Percentiles rank a stretch among this genome's conserved stretches.
Conservation (phyloP, 2,797 vertebrate species). For the Borostomias antarcticus region DNA sequence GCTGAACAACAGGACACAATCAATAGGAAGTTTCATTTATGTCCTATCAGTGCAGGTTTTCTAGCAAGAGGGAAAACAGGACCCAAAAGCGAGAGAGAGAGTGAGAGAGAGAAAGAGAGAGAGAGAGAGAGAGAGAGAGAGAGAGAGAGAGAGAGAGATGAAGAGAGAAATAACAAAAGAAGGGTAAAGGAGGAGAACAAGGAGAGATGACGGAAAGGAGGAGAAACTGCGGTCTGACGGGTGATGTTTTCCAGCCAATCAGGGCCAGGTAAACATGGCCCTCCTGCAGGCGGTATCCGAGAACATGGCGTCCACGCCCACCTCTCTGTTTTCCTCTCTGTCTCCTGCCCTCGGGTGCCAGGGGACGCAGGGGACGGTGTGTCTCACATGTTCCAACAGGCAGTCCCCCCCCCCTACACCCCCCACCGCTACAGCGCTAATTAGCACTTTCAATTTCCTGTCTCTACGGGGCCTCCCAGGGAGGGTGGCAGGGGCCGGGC, state of each 20-base stretch:
- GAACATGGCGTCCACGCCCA: conserved; percentile 50
- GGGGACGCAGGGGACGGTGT: conserved; percentile 45
- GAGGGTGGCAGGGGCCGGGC: conserved; percentile 29
- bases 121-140: conserved; percentile 2
- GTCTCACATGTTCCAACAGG: conserved; percentile 65
- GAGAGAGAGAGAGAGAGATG: conserved; percentile 6
- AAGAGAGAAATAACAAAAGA: background rate
- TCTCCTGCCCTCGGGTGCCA: conserved; percentile 35
- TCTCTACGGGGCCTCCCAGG: conserved; percentile 33
- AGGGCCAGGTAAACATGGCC: conserved; percentile 70
- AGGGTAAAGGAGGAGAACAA: background rate
- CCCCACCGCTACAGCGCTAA: conserved; percentile 43
- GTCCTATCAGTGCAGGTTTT: background rate
- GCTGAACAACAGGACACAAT: background rate
- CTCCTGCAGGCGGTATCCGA: conserved; percentile 32
- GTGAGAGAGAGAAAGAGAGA: conserved; percentile 26
- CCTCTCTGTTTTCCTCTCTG: conserved; percentile 56
- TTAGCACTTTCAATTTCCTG: conserved; percentile 61
- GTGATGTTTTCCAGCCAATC: conserved; percentile 61
- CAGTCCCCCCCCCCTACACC: conserved; percentile 39
- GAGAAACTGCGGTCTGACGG: background rate
- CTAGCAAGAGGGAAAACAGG: background rate
- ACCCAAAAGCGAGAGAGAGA: conserved; percentile 4
- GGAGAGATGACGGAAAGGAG: background rate
- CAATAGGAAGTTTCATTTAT: background rate